phyloP scores from a whole-genome alignment of 2,797 vertebrate genomes.

The Catostomus latipinnis region DNA sequence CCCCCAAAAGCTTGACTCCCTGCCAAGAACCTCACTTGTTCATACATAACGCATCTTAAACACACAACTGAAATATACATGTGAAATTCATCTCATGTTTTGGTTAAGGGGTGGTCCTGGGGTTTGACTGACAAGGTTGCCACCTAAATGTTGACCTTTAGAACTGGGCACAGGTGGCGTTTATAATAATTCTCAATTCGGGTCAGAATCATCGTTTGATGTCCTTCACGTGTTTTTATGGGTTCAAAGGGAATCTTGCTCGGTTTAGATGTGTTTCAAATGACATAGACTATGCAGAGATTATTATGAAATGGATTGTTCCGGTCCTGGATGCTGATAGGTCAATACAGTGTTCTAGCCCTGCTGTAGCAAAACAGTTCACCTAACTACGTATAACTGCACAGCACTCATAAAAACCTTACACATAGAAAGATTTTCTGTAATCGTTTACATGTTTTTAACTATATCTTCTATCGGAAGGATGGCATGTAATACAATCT shows the following conservation, averaged over 20 bases:
- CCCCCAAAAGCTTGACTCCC: not conserved
- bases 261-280: constrained; percentile 26
- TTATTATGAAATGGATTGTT: not conserved
- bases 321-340: not conserved
- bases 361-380: too few relatives aligned
- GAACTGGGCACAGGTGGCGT: constrained; percentile 53
- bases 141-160: constrained; percentile 49
- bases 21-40: not conserved
- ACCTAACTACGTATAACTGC: too few relatives aligned
- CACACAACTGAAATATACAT: constrained; percentile 23
- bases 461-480: too few relatives aligned
- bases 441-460: too few relatives aligned
- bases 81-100: constrained; percentile 7
- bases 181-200: constrained; percentile 26
- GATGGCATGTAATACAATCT: too few relatives aligned
- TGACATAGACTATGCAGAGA: not conserved
- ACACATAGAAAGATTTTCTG: too few relatives aligned
- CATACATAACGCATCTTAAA: constrained; percentile 1
- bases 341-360: too few relatives aligned
- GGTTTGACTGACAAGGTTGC: constrained; percentile 50
- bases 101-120: constrained; percentile 28
- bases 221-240: constrained; percentile 31
- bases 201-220: constrained; percentile 37
- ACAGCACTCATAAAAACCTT: too few relatives aligned
- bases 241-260: constrained; percentile 1